These are phyloP conservation scores for Ochropleura plecta DNA, from an alignment of 2,888 invertebrate genomes.

Conservation along the genomic window DNA sequence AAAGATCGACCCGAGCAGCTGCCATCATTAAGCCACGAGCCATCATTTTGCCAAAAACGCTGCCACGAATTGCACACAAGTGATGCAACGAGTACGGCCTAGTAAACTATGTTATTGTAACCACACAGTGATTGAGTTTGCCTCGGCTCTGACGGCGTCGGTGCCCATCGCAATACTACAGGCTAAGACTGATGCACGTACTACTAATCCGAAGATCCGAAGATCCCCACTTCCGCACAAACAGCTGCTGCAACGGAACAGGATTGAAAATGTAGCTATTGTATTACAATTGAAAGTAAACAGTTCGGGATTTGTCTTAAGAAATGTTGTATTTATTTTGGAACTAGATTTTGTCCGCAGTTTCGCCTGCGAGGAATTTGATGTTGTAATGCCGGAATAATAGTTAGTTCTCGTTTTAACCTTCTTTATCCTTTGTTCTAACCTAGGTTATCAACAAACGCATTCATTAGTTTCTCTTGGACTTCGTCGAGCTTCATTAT, in stretches of 20 bases:
- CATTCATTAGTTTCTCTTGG: too few species aligned
- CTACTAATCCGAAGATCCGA: constrained; percentile 40
- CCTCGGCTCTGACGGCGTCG: neutral
- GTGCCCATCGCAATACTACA: constrained; percentile 28
- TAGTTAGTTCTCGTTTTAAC: too few species aligned
- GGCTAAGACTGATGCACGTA: constrained; percentile 16
- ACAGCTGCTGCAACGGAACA: neutral
- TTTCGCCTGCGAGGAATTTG: too few species aligned
- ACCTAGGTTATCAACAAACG: too few species aligned
- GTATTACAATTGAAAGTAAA: constrained; percentile 25
- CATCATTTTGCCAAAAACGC: neutral
- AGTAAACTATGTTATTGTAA: neutral
- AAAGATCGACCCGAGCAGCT: too few species aligned
- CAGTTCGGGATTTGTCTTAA: constrained; percentile 1
- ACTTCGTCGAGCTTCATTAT: too few species aligned
- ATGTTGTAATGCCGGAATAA: too few species aligned
- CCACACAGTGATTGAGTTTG: constrained; percentile 26
- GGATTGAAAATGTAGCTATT: constrained; percentile 37
- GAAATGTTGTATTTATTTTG: constrained; percentile 8
- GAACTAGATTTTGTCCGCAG: too few species aligned
- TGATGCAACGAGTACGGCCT: neutral
- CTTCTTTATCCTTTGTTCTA: too few species aligned
- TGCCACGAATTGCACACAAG: neutral
- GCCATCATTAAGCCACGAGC: too few species aligned
- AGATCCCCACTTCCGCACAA: constrained; percentile 37